Evolutionary conservation across 2,888 invertebrate species (phyloP).

Genomic region (Tanytarsus gracilentus): DNA sequence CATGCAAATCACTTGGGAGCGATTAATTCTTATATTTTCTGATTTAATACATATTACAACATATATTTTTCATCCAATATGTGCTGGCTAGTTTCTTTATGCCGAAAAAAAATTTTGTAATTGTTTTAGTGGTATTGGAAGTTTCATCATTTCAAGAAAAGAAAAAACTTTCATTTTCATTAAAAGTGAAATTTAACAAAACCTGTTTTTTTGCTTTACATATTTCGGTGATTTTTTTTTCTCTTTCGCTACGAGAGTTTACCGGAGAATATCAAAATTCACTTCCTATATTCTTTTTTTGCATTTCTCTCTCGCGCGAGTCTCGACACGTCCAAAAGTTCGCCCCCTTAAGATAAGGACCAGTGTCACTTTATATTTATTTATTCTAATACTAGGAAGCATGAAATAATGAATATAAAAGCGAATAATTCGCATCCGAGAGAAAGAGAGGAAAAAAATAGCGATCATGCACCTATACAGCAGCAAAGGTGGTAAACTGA

Average conservation of each 20-base stretch:
- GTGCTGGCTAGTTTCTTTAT: background rate
- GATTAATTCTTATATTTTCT: background rate
- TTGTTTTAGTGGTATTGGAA: background rate
- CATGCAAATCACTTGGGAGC: slow-evolving; percentile 10
- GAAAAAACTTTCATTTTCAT: slow-evolving; percentile 28
- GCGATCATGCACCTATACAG: background rate
- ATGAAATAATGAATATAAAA: no score
- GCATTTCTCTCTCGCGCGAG: no score
- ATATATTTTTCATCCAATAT: no score
- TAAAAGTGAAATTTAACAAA: slow-evolving; percentile 29
- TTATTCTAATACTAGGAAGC: no score
- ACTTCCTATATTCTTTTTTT: no score
- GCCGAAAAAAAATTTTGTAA: background rate
- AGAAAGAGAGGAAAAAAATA: background rate
- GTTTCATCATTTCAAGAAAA: background rate
- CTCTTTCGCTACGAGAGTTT: no score
- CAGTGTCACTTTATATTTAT: no score
- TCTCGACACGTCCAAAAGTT: no score
- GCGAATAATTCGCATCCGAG: no score
- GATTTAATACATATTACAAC: no score
- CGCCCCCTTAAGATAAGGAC: no score
- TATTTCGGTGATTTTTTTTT: slow-evolving; percentile 22
- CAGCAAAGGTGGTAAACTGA: background rate
- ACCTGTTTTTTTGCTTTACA: slow-evolving; percentile 19
- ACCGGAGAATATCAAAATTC: no score